Conservation (phyloP, 2,113 vertebrate species). For the Notarius lentiginosus region DNA sequence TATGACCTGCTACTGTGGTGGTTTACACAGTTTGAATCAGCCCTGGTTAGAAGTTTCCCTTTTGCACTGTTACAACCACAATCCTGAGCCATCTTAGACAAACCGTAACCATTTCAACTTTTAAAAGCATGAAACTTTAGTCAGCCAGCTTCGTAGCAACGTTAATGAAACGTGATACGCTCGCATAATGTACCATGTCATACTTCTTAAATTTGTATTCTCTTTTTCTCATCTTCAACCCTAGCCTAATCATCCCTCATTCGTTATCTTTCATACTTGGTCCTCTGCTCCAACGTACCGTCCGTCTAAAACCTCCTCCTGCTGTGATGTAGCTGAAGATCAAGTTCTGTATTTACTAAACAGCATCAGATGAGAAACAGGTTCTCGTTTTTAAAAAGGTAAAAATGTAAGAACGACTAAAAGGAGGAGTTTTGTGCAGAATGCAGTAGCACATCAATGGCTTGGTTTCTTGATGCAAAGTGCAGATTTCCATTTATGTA, state of each 20-base stretch:
- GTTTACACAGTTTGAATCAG: conserved; percentile 36
- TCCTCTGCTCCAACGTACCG: neutral
- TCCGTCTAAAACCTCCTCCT: neutral
- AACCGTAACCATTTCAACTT: neutral
- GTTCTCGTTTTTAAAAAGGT: neutral
- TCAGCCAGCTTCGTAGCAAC: neutral
- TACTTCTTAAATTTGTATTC: neutral
- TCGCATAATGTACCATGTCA: too few species aligned
- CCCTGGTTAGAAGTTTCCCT: conserved; percentile 16
- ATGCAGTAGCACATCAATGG: neutral
- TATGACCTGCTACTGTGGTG: conserved; percentile 5
- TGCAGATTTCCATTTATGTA: conserved; percentile 37
- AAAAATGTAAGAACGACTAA: neutral
- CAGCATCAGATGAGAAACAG: neutral
- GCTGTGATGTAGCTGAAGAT: neutral
- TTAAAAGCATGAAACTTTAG: neutral
- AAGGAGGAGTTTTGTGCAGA: neutral
- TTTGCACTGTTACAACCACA: conserved; percentile 12
- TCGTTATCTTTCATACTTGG: neutral
- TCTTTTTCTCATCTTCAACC: neutral
- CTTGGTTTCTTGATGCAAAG: conserved; percentile 22
- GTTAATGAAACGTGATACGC: neutral
- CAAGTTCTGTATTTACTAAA: neutral
- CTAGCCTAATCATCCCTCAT: neutral
- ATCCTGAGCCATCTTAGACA: neutral